Evolutionary conservation across 2,797 vertebrate species (phyloP), one percentile per base, ranked within the genome.

Genomic region (Danionella dracula): DNA sequence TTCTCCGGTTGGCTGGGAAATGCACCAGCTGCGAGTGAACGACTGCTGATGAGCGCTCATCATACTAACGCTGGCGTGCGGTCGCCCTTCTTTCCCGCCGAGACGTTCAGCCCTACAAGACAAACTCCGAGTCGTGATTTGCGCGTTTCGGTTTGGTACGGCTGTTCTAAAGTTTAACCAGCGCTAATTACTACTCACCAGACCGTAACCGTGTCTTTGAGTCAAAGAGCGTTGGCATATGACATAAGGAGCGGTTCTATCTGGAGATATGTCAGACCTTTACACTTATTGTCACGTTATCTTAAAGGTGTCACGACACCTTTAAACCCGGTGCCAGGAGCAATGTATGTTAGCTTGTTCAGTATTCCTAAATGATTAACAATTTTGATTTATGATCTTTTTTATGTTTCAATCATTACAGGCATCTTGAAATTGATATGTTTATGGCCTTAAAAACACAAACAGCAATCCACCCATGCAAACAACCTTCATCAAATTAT

Each of bases 211-310:
- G 2, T 38, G 48, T 42, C 23, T n/a, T 12, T 54, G 41, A 31
- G 63, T 38, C 20, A 66, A 66, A 56, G 63, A 48, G 11, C 51
- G 12, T 7, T 8, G 8, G 8, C 21, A 16, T 62, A 16, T 44
- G 48, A 35, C 13, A 17, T 54, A 15, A 19, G 61, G 37, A 60
- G 64, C 57, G 46, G 62, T 45, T 31, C 20, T 38, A 15, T 38
- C 44, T 62, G 16, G 45, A 62, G 66, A 69, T 37, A 63, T 38
- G 16, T 27, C 50, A 29, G 61, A 66, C 41, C 50, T 76, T 61
- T 57, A 65, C 20, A 54, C 61, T 57, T 65, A 49, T 56, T 66
- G 15, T 70, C 48, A 4, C 7, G 13, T 35, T 53, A 55, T 57
- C 34, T 49, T 41, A n/a, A 42, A n/a, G n/a, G 44, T 63, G 44